These are phyloP conservation scores for Falco naumanni DNA, from an alignment of 2,797 vertebrate genomes.

Conservation along the genomic window DNA sequence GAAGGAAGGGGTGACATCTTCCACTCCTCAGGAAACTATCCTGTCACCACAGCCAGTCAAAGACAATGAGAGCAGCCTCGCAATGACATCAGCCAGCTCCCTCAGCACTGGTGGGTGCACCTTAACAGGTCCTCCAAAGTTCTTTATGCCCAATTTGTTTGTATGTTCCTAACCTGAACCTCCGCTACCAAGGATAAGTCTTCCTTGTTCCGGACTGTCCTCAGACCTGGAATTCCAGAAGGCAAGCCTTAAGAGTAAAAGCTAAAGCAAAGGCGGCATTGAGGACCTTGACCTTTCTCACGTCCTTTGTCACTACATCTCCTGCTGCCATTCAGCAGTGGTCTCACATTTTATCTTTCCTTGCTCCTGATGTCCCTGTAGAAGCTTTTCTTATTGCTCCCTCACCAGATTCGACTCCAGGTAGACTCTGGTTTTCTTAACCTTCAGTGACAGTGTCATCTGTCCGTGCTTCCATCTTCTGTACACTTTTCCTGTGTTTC, in stretches of 20 bases:
- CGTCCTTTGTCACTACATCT: neutral
- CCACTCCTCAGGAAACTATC: neutral
- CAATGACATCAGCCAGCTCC: neutral
- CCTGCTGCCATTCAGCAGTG: neutral
- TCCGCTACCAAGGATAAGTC: neutral
- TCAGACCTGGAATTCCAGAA: neutral
- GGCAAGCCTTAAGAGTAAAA: neutral
- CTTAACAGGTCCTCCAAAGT: neutral
- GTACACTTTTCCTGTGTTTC: neutral
- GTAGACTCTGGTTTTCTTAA: neutral
- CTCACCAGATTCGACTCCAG: neutral
- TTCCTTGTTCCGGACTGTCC: neutral
- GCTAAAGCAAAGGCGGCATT: fast-evolving
- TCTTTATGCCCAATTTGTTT: neutral
- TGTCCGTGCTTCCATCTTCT: neutral
- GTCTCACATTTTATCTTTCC: neutral
- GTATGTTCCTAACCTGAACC: neutral
- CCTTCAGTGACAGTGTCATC: neutral
- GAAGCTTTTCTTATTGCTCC: neutral
- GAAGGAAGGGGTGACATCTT: neutral
- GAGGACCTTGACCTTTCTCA: neutral
- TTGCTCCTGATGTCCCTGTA: neutral
- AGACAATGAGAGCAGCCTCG: fast-evolving
- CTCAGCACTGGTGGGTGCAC: neutral
- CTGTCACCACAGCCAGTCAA: neutral